Conservation (phyloP, 37 sponge, comb jelly and placozoan species). For the Beroe forskalii region DNA sequence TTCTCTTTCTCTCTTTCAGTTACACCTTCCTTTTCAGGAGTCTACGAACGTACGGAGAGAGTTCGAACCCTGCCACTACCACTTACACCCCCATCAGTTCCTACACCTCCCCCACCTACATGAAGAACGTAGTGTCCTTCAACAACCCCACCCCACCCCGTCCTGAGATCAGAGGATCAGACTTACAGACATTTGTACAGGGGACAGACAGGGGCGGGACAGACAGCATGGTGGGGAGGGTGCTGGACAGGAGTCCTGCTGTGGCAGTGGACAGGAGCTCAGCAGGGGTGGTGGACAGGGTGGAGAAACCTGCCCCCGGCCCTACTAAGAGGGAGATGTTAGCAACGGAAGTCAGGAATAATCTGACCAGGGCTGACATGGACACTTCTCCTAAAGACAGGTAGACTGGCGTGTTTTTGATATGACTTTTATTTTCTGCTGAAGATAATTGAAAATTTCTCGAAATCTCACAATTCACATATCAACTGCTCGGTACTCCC, state of each 20-base stretch:
- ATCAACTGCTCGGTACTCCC: no score
- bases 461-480: no score
- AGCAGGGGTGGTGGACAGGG: neutral
- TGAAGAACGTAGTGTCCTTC: constrained; percentile 37
- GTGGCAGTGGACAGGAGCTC: no score
- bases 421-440: no score
- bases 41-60: constrained; percentile 34
- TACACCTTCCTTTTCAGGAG: no score
- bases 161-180: neutral
- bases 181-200: neutral
- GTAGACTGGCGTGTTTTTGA: no score
- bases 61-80: neutral
- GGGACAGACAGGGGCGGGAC: neutral
- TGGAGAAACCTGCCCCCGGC: neutral
- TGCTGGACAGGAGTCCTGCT: neutral
- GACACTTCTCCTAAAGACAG: neutral
- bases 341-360: neutral
- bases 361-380: neutral
- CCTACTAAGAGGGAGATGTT: neutral
- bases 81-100: constrained; percentile 6
- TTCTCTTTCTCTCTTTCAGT: no score
- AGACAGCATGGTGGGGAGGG: neutral
- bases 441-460: no score
- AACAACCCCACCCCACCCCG: neutral
- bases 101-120: constrained; percentile 39